A percentile compares a stretch with the other conserved stretches of the same genome.
Evolutionary conservation across 2,888 invertebrate species (phyloP).

Genomic region (Tetragnatha montana): DNA sequence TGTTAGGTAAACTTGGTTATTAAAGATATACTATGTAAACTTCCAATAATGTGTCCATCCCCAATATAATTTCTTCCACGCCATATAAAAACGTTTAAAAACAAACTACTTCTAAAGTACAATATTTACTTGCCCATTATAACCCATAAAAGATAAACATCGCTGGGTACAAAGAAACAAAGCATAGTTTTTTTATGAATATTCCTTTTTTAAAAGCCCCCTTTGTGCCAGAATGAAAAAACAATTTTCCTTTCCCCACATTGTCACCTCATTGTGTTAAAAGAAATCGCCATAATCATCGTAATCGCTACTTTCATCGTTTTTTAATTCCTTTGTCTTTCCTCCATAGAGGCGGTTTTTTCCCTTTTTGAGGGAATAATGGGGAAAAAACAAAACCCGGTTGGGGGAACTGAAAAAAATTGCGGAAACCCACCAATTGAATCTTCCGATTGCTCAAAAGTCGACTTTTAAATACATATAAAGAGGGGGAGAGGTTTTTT

Average conservation of each 20-base stretch:
- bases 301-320: constrained; percentile 53
- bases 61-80: neutral
- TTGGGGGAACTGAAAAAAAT: constrained; percentile 16
- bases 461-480: constrained; percentile 33
- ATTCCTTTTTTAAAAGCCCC: neutral
- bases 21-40: too few relatives aligned
- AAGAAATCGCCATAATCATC: constrained; percentile 38
- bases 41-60: too few relatives aligned
- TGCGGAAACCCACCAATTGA: constrained; percentile 58
- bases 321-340: constrained; percentile 46
- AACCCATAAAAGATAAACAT: neutral
- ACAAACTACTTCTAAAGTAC: neutral
- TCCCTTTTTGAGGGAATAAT: neutral
- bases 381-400: neutral
- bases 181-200: neutral
- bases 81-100: neutral
- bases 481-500: neutral
- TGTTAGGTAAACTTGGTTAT: too few relatives aligned
- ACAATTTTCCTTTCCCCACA: neutral
- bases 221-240: constrained; percentile 13
- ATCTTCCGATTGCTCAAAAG: constrained; percentile 61
- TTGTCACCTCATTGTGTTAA: constrained; percentile 44
- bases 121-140: neutral
- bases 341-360: constrained; percentile 5
- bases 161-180: neutral